These are phyloP conservation scores for Tarsius wallacei DNA, from an alignment of 2,797 vertebrate genomes.

Conservation along the genomic window DNA sequence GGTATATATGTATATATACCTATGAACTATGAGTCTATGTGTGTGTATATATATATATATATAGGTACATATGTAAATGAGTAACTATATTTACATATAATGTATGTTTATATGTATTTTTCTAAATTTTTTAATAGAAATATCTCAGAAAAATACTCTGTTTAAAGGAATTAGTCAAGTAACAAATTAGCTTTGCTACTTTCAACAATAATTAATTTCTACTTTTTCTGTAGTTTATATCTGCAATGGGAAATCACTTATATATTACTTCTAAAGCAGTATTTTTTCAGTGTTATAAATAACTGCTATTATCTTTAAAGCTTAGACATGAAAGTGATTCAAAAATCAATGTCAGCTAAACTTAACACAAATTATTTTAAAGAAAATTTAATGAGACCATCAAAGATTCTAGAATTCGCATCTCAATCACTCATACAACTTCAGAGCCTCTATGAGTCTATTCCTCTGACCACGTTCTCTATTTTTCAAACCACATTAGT, in stretches of 20 bases:
- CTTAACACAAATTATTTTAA: conserved; percentile 8
- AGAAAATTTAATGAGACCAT: conserved; percentile 4
- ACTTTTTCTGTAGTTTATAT: background rate
- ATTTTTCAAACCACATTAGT: background rate
- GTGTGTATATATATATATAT: background rate
- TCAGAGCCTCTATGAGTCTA: background rate
- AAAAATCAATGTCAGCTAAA: conserved; percentile 45
- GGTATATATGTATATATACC: background rate
- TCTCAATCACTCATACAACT: background rate
- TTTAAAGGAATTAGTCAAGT: background rate
- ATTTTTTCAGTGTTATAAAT: background rate
- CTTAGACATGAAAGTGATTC: background rate
- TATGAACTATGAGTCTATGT: background rate
- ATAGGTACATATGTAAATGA: background rate
- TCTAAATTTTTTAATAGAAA: background rate
- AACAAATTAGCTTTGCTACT: background rate
- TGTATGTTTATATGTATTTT: background rate
- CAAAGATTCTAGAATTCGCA: background rate
- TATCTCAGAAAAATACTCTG: background rate
- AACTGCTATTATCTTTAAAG: background rate
- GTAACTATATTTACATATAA: background rate
- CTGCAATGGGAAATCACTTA: background rate
- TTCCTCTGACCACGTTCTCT: background rate
- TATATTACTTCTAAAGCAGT: background rate
- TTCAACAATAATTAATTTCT: background rate